Percentiles rank a stretch among this genome's conserved stretches.
phyloP scores from a whole-genome alignment of 2,113 vertebrate species.

The Orycteropus afer region DNA sequence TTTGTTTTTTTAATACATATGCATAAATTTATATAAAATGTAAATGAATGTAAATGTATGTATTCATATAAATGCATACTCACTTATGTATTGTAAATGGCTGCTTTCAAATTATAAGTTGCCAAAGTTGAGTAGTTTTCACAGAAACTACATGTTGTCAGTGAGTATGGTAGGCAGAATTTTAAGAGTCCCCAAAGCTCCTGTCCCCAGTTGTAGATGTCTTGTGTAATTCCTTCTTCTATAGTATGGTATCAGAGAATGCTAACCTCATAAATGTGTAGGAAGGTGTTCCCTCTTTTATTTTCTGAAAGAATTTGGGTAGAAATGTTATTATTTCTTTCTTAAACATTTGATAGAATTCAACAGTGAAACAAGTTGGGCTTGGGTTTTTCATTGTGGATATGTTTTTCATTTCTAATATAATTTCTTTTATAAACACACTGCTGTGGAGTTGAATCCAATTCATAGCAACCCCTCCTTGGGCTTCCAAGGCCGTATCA shows the following conservation, averaged over 20 bases:
- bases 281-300: neutral
- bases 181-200: neutral
- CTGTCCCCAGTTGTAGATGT: neutral
- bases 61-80: neutral
- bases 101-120: neutral
- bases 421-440: neutral
- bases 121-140: neutral
- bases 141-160: neutral
- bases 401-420: neutral
- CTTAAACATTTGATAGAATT: slow-evolving; percentile 1
- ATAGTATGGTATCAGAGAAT: neutral
- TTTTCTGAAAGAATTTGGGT: neutral
- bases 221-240: neutral
- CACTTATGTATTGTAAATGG: neutral
- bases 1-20: too few relatives aligned
- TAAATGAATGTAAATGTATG: neutral
- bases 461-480: too few relatives aligned
- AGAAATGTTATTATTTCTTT: neutral
- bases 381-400: neutral
- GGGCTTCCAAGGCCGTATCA: too few relatives aligned
- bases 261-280: neutral
- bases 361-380: neutral
- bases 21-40: neutral
- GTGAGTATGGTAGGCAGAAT: neutral
- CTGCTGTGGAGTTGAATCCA: too few relatives aligned